phyloP scores from a whole-genome alignment of 2,888 invertebrate species.

The Tortricodes alternella region DNA sequence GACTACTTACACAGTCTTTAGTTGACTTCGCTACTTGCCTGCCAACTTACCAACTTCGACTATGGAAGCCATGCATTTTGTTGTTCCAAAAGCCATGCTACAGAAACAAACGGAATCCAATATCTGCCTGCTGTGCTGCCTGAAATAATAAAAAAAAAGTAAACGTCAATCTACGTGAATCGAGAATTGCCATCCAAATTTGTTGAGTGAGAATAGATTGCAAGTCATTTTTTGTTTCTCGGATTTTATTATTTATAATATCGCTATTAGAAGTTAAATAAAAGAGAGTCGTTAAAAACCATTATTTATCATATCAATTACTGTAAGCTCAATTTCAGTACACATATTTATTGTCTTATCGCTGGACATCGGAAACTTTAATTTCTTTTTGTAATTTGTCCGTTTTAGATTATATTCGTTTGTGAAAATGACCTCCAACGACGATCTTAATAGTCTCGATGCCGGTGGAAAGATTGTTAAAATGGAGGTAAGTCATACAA shows the following conservation, averaged over 20 bases:
- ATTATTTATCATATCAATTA: not conserved
- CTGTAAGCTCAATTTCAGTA: not conserved
- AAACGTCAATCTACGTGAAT: constrained; percentile 16
- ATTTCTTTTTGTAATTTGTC: constrained; percentile 6
- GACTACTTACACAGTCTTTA: no score
- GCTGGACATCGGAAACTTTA: not conserved
- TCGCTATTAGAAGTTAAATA: not conserved
- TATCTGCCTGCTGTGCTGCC: no score
- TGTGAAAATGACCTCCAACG: constrained; percentile 67
- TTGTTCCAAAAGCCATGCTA: no score
- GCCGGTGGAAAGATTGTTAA: constrained; percentile 79
- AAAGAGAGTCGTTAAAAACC: not conserved
- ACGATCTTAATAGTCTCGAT: constrained; percentile 69
- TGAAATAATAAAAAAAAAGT: not conserved
- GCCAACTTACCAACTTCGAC: no score
- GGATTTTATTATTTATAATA: constrained; percentile 13
- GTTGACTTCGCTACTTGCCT: no score
- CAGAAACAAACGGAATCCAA: no score
- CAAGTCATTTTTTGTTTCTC: constrained; percentile 28
- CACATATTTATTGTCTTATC: not conserved
- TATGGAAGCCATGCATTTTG: no score
- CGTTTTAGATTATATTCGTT: constrained; percentile 32
- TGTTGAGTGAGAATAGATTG: constrained; percentile 18
- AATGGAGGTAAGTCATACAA: constrained; percentile 80
- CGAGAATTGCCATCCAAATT: not conserved